Evolutionary conservation across 2,888 invertebrate genomes (phyloP), one percentile per base, ranked within the genome.

Genomic region (Cheilosia grossa): DNA sequence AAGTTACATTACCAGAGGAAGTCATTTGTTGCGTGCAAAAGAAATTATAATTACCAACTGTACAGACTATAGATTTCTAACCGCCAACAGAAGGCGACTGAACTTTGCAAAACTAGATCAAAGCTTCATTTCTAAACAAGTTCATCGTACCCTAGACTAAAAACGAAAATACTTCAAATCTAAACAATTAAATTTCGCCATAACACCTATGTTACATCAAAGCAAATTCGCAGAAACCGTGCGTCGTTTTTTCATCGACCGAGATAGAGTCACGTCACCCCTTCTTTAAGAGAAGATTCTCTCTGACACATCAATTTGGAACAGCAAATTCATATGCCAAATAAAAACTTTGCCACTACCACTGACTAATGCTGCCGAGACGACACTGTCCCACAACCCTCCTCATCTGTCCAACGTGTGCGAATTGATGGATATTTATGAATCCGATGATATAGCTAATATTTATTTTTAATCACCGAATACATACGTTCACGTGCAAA

Each of bases 391-490:
- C 37, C 19, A 27, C 27, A 37, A 42, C 19, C 27, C 15, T 40
- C 19, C 67, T 24, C 51, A 21, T 30, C 17, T 24, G n/a, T 72
- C 27, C 30, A 17, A 7, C 40, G 15, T 30, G 19, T 33, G 21
- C 15, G 53, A 69, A 66, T 81, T 75, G 75, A 85, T 67, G 75
- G 66, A 44, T 77, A 64, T 85, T 81, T 85, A 75, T 66, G 75
- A 85, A 81, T 61, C 73, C 58, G 81, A 61, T 81, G 81, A 66
- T 81, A 24, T 66, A 47, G 66, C 85, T 44, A 72, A 85, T 75
- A 51, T 75, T 81, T 85, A 85, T 85, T 85, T 85, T 75, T 75
- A 70, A 80, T 85, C 83, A 51, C 42, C 30, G 24, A 37, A 64
- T n/a, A 64, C 64, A 75, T 69, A 59, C 59, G 73, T 59, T 51